Percentiles rank a stretch among this genome's conserved stretches.
phyloP scores from a whole-genome alignment of 2,113 vertebrate genomes.

The Peromyscus polionotus region DNA sequence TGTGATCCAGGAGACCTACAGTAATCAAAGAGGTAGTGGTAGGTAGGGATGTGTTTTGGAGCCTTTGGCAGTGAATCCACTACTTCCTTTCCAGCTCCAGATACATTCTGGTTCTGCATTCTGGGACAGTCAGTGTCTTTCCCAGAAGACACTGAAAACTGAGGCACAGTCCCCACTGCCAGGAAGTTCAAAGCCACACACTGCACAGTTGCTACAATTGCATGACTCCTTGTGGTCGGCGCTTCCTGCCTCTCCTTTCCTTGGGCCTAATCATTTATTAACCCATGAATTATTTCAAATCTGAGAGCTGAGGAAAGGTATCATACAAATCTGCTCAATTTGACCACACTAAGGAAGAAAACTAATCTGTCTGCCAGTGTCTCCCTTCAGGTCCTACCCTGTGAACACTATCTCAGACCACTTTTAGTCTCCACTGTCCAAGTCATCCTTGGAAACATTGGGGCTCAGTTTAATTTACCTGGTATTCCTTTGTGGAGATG shows the following conservation, averaged over 20 bases:
- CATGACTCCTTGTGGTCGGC: not conserved
- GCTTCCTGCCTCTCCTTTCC: not conserved
- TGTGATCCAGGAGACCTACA: not conserved
- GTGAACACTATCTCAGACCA: not conserved
- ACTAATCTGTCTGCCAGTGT: not conserved
- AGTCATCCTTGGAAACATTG: no score
- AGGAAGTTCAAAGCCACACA: not conserved
- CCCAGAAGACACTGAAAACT: not conserved
- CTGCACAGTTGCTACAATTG: accelerated
- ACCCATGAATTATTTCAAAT: not conserved
- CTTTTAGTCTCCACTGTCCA: not conserved
- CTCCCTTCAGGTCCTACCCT: not conserved
- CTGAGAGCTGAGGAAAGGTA: not conserved
- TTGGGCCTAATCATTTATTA: not conserved
- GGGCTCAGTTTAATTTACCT: not conserved
- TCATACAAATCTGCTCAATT: not conserved
- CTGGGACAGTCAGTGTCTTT: not conserved
- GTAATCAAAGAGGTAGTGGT: not conserved
- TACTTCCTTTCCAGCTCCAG: not conserved
- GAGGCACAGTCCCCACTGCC: not conserved
- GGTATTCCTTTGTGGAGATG: not conserved
- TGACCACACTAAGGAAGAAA: not conserved
- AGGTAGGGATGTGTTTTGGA: not conserved
- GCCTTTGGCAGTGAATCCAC: not conserved
- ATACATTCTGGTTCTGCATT: not conserved